Evolutionary conservation across 2,888 invertebrate genomes (phyloP).

Genomic region (Margaritifera margaritifera): DNA sequence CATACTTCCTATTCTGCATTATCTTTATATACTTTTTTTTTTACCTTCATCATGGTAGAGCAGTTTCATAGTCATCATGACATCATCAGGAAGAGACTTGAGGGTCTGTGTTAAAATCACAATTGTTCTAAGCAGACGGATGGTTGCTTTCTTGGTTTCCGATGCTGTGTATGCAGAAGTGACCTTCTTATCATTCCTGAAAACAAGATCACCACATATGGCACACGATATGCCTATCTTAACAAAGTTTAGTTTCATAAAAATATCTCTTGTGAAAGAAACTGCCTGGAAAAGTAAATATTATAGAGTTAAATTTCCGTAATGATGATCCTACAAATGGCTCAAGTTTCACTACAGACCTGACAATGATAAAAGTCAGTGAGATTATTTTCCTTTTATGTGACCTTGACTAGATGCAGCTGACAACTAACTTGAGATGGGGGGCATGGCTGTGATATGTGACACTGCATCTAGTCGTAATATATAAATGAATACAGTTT

Average conservation of each 20-base stretch:
- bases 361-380: too few relatives aligned
- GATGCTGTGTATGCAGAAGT: conserved; percentile 59
- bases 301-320: not conserved
- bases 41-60: conserved; percentile 73
- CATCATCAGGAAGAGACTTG: conserved; percentile 70
- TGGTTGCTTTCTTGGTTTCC: conserved; percentile 71
- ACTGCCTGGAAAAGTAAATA: not conserved
- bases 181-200: conserved; percentile 67
- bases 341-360: too few relatives aligned
- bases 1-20: not conserved
- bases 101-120: conserved; percentile 71
- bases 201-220: not conserved
- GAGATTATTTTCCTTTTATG: too few relatives aligned
- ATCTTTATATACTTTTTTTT: not conserved
- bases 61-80: conserved; percentile 73
- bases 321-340: too few relatives aligned
- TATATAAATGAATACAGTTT: too few relatives aligned
- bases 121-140: conserved; percentile 71
- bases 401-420: too few relatives aligned
- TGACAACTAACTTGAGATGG: too few relatives aligned
- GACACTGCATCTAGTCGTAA: too few relatives aligned
- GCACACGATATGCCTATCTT: not conserved
- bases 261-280: not conserved
- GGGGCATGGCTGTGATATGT: too few relatives aligned
- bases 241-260: not conserved